Evolutionary conservation across 2,888 invertebrate species (phyloP), one percentile per base, ranked within the genome.

Genomic region (Atrina japonica): DNA sequence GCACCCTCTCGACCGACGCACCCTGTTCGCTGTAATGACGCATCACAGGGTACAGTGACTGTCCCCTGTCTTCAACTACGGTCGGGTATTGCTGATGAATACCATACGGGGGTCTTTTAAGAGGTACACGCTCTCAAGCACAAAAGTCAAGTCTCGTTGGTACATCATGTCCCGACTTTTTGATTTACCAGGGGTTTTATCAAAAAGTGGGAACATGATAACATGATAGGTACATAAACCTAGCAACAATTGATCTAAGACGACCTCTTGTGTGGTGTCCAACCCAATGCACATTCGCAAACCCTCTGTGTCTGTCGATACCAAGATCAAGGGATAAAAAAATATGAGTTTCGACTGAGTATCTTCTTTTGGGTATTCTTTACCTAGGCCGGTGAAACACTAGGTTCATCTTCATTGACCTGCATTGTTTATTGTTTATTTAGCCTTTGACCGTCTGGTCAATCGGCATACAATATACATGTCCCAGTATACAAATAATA

Each of bases 151-250:
- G 14, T 41, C 41, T 9, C 14, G 41, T 41, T 41, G n/a, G n/a
- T n/a, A n/a, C n/a, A n/a, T n/a, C n/a, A n/a, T n/a, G n/a, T n/a
- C n/a, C n/a, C n/a, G n/a, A n/a, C n/a, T n/a, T n/a, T n/a, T n/a
- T n/a, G n/a, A n/a, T n/a, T n/a, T n/a, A n/a, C n/a, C n/a, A n/a
- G n/a, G n/a, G n/a, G n/a, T n/a, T n/a, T n/a, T n/a, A n/a, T n/a
- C n/a, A n/a, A n/a, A n/a, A n/a, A n/a, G n/a, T n/a, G n/a, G n/a
- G n/a, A n/a, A n/a, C n/a, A n/a, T n/a, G n/a, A n/a, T n/a, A n/a
- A n/a, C n/a, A n/a, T n/a, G n/a, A n/a, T n/a, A n/a, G 41, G 41
- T 41, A 41, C 9, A 41, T 41, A 41, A 41, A 41, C 41, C 41
- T 41, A 14, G 41, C 41, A 9, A 41, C 41, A 11, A 41, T 41